These are phyloP conservation scores for Engraulis encrasicolus DNA, from an alignment of 2,113 vertebrate species.

Conservation along the genomic window DNA sequence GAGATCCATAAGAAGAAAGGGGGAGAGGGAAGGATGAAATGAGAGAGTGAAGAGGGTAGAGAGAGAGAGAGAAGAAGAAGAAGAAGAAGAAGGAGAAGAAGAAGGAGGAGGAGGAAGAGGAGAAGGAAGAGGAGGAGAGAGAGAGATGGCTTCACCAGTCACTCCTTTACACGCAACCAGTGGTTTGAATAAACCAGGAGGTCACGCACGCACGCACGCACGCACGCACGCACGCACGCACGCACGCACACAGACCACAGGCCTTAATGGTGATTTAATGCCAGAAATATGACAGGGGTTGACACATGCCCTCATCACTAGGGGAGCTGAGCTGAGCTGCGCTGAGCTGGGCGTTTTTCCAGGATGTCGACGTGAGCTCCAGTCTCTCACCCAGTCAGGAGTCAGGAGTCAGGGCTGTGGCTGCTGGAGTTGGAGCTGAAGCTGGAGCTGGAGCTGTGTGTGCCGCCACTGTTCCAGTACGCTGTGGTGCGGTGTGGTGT, in stretches of 20 bases:
- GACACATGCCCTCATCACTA: not conserved
- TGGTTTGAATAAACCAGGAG: not conserved
- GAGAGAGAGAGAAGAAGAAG: no score
- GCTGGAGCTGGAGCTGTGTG: no score
- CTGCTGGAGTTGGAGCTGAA: no score
- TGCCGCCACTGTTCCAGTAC: not conserved
- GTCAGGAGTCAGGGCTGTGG: no score
- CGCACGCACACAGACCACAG: not conserved
- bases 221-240: not conserved
- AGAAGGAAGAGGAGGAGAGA: not conserved
- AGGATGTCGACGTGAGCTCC: no score
- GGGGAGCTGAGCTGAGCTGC: not conserved
- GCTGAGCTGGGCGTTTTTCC: no score
- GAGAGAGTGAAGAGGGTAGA: not conserved
- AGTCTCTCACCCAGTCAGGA: not conserved
- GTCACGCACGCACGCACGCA: not conserved
- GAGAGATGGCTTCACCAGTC: not conserved
- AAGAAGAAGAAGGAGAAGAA: no score
- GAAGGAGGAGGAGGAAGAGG: no score
- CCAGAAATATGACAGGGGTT: conserved; percentile 1
- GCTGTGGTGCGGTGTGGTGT: not conserved
- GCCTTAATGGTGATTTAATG: not conserved
- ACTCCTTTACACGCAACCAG: not conserved
- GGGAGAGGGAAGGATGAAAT: not conserved
- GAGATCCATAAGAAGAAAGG: no score